Conservation (phyloP, 2,113 vertebrate genomes). For the Hyaena hyaena region DNA sequence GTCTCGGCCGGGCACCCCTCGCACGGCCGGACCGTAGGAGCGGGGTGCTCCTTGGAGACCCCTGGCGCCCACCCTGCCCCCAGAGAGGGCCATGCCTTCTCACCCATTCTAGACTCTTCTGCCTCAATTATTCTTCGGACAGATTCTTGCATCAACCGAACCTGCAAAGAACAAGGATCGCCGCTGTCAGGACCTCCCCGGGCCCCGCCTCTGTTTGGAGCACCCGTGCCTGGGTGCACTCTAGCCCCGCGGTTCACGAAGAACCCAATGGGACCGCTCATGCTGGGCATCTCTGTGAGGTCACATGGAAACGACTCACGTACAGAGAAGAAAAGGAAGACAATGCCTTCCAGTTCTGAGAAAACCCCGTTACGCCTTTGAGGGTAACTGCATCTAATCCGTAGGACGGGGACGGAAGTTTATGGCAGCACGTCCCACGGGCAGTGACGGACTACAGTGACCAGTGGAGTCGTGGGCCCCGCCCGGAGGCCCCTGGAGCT, state of each 20-base stretch:
- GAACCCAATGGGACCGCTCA: accelerated
- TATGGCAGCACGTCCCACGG: accelerated
- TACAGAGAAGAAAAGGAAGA: background rate
- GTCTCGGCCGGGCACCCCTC: accelerated
- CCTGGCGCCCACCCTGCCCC: background rate
- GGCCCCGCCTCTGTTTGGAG: accelerated
- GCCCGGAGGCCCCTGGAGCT: accelerated
- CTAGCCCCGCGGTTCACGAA: background rate
- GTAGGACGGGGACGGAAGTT: background rate
- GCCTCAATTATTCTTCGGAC: constrained; percentile 97
- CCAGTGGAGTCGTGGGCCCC: no score
- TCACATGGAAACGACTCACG: background rate
- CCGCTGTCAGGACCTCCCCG: accelerated
- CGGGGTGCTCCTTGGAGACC: background rate
- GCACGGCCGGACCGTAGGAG: background rate
- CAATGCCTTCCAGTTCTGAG: no score
- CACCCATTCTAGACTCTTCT: constrained; percentile 97
- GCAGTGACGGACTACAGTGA: background rate
- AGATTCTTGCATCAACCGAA: constrained; percentile 98
- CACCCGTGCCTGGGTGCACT: accelerated
- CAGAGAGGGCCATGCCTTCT: background rate
- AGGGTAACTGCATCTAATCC: background rate
- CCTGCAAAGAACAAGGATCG: constrained; percentile 82
- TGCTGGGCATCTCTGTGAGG: accelerated
- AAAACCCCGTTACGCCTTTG: background rate